Percentiles rank a stretch among this genome's conserved stretches.
Evolutionary conservation across 2,797 vertebrate species (phyloP).

Genomic region (Schizopygopsis pylzovi): DNA sequence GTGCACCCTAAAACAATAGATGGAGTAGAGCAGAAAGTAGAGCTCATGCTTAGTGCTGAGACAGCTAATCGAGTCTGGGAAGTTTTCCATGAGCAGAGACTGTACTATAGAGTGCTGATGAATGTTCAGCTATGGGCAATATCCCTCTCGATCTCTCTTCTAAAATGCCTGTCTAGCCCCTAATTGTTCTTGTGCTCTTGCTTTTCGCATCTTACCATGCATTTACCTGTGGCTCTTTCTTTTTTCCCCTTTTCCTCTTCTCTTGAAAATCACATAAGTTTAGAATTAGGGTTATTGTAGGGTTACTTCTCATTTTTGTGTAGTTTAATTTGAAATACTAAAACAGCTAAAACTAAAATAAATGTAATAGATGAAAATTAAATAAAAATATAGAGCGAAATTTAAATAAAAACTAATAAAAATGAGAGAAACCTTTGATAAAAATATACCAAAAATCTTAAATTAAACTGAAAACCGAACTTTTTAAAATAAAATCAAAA

Average conservation of each 20-base stretch:
- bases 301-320: not conserved
- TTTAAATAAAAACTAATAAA: not conserved
- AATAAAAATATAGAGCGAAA: not conserved
- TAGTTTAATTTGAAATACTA: not conserved
- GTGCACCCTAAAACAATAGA: constrained; percentile 30
- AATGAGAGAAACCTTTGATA: not conserved
- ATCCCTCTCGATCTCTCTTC: not conserved
- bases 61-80: constrained; percentile 13
- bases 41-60: not conserved
- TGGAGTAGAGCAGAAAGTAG: constrained; percentile 2
- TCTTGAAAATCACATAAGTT: not conserved
- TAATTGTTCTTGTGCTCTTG: not conserved
- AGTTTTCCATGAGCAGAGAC: constrained; percentile 6
- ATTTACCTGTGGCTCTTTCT: not conserved
- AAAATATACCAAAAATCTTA: not conserved
- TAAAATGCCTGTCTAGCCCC: not conserved
- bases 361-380: not conserved
- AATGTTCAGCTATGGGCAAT: constrained; percentile 9
- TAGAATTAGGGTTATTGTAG: not conserved
- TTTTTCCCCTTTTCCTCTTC: not conserved
- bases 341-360: not conserved
- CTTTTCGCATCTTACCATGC: not conserved
- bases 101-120: not conserved
- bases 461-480: not conserved
- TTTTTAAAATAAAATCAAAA: not conserved